phyloP scores from a whole-genome alignment of 2,888 invertebrate species.

The Endotricha flammealis region DNA sequence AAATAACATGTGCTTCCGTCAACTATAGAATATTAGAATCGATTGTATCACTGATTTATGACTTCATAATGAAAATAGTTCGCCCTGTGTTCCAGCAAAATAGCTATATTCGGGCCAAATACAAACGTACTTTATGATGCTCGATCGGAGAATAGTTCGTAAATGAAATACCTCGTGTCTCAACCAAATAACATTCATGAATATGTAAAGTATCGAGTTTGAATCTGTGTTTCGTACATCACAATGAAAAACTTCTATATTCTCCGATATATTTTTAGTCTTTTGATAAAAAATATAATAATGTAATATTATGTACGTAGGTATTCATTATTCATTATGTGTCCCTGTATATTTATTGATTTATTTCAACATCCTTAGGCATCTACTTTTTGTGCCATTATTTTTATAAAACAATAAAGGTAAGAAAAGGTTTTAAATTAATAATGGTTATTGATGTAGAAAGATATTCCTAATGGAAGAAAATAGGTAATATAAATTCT shows the following conservation, averaged over 20 bases:
- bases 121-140: constrained; percentile 36
- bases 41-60: constrained; percentile 71
- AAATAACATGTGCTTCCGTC: constrained; percentile 61
- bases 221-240: too few relatives aligned
- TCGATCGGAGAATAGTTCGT: constrained; percentile 34
- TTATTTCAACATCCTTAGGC: too few relatives aligned
- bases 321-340: too few relatives aligned
- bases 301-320: too few relatives aligned
- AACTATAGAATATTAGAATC: constrained; percentile 54
- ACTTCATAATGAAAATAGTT: constrained; percentile 72
- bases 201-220: constrained; percentile 14
- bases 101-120: constrained; percentile 29
- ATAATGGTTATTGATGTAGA: too few relatives aligned
- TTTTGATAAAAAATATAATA: constrained; percentile 3
- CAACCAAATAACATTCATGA: constrained; percentile 29
- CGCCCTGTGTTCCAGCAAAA: constrained; percentile 38
- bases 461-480: too few relatives aligned
- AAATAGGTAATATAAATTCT: too few relatives aligned
- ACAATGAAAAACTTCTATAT: too few relatives aligned
- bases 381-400: too few relatives aligned
- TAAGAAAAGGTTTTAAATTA: too few relatives aligned
- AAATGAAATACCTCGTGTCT: constrained; percentile 37
- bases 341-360: too few relatives aligned
- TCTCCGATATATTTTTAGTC: constrained; percentile 4
- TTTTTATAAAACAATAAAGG: too few relatives aligned